Evolutionary conservation across 2,888 invertebrate genomes (phyloP), one percentile per base, ranked within the genome.

Genomic region (Melieria omissa): DNA sequence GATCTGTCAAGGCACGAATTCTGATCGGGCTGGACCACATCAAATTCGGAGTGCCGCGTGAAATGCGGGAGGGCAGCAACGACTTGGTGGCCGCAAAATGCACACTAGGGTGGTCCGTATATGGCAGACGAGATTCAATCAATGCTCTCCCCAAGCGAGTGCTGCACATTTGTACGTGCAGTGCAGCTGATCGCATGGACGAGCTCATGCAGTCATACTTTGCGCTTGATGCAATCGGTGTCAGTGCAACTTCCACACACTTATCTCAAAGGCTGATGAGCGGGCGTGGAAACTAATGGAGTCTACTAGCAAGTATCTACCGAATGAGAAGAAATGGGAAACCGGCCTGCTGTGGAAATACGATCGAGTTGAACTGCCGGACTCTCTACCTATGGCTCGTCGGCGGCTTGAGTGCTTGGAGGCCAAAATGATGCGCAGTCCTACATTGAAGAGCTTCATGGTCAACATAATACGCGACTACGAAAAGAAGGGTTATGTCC

Each of bases 371-470:
- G 42, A 65, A 12, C 49, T 72, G 29, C 72, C 71, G 0, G 61
- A 74, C 69, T 72, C 72, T 12, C 29, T 70, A n/a, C 45, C 63
- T 42, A 68, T 75, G 73, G 72, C 72, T 8, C 63, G 60, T 47
- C 65, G 64, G 5, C 64, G 72, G 41, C 55, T 65, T 47, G 9
- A 55, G 9, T 71, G 72, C 63, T 60, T 72, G 9, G 72, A 73
- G 49, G n/a, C 65, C 10, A 73, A 65, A 55, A 73, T 75, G 64
- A 29, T 29, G 29, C 69, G 57, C 57, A 16, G 6, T 9, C 14
- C 16, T 7, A n/a, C 14, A n/a, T 55, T 8, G 7, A 8, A n/a
- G 55, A 7, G 82, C 4, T 87, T n/a, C n/a, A n/a, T n/a, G n/a
- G n/a, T n/a, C n/a, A n/a, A n/a, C n/a, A n/a, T n/a, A n/a, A n/a